Evolutionary conservation across 2,797 vertebrate genomes (phyloP).

Genomic region (Champsocephalus esox): DNA sequence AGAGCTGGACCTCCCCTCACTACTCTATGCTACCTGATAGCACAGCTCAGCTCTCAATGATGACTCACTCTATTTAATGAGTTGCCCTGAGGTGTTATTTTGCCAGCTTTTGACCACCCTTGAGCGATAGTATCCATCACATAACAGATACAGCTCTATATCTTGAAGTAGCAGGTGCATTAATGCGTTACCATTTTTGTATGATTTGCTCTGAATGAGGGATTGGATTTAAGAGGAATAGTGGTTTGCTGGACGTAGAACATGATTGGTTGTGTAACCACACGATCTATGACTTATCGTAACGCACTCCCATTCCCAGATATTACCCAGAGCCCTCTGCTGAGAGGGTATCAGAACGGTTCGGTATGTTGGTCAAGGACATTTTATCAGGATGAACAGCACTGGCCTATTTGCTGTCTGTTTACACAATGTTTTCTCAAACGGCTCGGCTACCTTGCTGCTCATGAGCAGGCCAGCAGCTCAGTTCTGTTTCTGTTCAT

Average conservation of each 20-base stretch:
- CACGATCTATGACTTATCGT: not conserved
- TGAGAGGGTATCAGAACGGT: not conserved
- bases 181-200: conserved; percentile 22
- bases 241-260: conserved; percentile 17
- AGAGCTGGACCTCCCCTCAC: conserved; percentile 52
- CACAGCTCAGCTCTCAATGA: conserved; percentile 58
- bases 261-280: conserved; percentile 37
- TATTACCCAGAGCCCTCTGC: not conserved
- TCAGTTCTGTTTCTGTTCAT: not conserved
- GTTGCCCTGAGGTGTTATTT: conserved; percentile 61
- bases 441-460: not conserved
- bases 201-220: conserved; percentile 25
- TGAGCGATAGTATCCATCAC: conserved; percentile 45
- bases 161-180: conserved; percentile 37
- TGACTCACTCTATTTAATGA: conserved; percentile 80
- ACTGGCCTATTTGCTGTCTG: not conserved
- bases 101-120: conserved; percentile 65
- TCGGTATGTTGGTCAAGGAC: conserved; percentile 22
- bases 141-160: conserved; percentile 53
- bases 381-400: conserved; percentile 1
- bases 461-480: not conserved
- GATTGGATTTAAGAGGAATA: conserved; percentile 23
- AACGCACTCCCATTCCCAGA: not conserved
- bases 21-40: conserved; percentile 72
- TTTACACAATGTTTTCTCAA: conserved; percentile 6